Base-by-base conservation (phyloP, 2,888 invertebrate genomes). In the Stenotaenia linearis region DNA sequence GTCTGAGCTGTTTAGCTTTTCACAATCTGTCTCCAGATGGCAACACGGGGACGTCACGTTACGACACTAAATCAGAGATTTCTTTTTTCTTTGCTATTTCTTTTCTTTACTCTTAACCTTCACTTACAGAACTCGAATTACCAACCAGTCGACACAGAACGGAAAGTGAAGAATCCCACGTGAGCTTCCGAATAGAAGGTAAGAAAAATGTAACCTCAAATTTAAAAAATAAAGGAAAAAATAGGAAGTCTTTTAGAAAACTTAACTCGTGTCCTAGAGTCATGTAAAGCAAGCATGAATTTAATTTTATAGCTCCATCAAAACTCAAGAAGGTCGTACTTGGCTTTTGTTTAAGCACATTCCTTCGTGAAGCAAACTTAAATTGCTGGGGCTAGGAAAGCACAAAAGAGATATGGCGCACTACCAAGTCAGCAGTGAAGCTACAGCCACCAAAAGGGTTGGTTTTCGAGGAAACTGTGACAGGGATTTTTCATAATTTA, bases 171-270 rank as follows among this genome's bases (percentile, higher is more conserved):
- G 80, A 80, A 35, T 80, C 80, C 79, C 79, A 76, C 40, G 78
- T 80, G 78, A 79, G 80, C 79, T 80, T 79, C 79, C 74, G 80
- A 37, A 78, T 79, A 69, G 80, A 80, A 80, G 80, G 80, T 80
- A 79, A 61, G 80, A 15, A 45, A 61, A 61, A 61, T 61, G 61
- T 61, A 61, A 61, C 23, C 61, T 61, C 23, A 25, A 61, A 61
- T 25, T 61, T 61, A 25, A 61, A 61, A 25, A 25, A 25, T 7
- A 25, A 25, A 61, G 25, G 25, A 25, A 61, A 61, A 25, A 61
- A 74, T 74, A 23, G 15, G n/a, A 75, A 37, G 18, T 32, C 12
- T 6, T 37, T 32, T 30, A 9, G 6, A 4, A 35, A 37, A 61
- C 61, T 25, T 9, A 12, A 25, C 61, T 75, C 30, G 32, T 75